Evolutionary conservation across 2,113 vertebrate species (phyloP).

Genomic region (Siniperca knerii): DNA sequence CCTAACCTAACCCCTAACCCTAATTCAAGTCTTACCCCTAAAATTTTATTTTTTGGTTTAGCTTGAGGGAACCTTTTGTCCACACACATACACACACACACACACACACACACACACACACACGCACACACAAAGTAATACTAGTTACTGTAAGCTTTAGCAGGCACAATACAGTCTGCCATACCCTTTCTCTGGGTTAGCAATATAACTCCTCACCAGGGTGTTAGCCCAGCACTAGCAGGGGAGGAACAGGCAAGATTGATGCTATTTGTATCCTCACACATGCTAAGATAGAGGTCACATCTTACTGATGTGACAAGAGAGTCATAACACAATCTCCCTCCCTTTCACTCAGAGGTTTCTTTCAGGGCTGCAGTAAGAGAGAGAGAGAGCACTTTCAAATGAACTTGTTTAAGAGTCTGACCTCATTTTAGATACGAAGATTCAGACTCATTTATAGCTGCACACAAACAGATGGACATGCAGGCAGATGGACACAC

Average conservation of each 20-base stretch:
- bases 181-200: constrained; percentile 41
- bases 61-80: background rate
- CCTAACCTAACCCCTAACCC: background rate
- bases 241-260: constrained; percentile 43
- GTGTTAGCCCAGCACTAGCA: constrained; percentile 26
- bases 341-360: background rate
- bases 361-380: constrained; percentile 4
- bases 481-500: constrained; percentile 62
- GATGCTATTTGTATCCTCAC: constrained; percentile 54
- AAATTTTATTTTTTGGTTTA: background rate
- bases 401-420: constrained; percentile 42
- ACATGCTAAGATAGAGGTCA: constrained; percentile 62
- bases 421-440: constrained; percentile 65
- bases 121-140: background rate
- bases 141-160: constrained; percentile 31
- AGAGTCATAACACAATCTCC: constrained; percentile 31
- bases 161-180: constrained; percentile 1
- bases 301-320: constrained; percentile 55
- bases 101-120: background rate
- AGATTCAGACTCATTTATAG: constrained; percentile 51
- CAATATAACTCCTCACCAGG: constrained; percentile 50
- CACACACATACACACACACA: constrained; percentile 8
- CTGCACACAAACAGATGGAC: constrained; percentile 66
- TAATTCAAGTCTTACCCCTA: background rate
- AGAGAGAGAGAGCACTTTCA: background rate